A percentile compares a stretch with the other conserved stretches of the same genome.
phyloP scores from a whole-genome alignment of 2,113 vertebrate genomes.

The Gobiocypris rarus region DNA sequence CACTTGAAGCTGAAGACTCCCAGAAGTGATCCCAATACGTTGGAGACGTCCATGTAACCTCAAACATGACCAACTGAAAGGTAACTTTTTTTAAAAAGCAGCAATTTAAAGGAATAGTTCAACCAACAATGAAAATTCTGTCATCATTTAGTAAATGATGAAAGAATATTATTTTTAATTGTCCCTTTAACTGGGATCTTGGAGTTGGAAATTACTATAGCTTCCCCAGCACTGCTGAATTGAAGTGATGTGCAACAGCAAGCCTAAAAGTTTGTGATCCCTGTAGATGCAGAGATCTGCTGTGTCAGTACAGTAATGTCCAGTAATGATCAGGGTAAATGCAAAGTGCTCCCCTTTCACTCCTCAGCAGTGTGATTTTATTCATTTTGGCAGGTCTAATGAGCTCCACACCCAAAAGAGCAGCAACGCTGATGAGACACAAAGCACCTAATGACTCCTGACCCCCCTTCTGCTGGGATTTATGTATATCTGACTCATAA shows the following conservation, averaged over 20 bases:
- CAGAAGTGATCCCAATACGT: too few species aligned
- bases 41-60: too few species aligned
- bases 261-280: conserved; percentile 3
- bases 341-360: conserved; percentile 38
- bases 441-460: conserved; percentile 38
- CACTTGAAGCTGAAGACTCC: too few species aligned
- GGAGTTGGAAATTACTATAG: not conserved
- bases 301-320: conserved; percentile 41
- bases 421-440: conserved; percentile 36
- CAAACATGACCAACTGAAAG: too few species aligned
- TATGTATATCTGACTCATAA: conserved; percentile 22
- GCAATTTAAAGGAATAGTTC: not conserved
- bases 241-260: not conserved
- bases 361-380: conserved; percentile 38
- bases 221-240: not conserved
- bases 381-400: conserved; percentile 44
- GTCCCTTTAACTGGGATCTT: not conserved
- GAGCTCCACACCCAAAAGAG: conserved; percentile 39
- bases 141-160: not conserved
- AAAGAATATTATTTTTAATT: not conserved
- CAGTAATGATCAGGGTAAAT: conserved; percentile 17
- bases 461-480: conserved; percentile 18
- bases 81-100: not conserved
- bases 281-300: conserved; percentile 26
- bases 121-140: not conserved